Evolutionary conservation across 2,888 invertebrate genomes (phyloP).

Genomic region (Piscicola geometra): DNA sequence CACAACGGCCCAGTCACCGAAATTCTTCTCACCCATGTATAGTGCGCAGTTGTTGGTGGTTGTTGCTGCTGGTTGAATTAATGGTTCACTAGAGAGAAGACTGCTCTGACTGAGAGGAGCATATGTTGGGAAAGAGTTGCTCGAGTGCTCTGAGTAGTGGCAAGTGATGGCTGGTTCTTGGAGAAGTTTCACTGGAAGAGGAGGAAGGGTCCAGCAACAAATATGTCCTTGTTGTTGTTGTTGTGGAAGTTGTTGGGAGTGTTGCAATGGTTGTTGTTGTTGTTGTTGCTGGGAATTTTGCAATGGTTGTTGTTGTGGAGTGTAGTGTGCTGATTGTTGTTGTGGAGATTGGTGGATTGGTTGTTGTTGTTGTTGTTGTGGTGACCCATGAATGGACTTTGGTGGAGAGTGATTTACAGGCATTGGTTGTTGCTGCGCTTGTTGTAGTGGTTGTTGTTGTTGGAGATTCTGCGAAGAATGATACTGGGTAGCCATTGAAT

Average conservation of each 20-base stretch:
- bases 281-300: not conserved
- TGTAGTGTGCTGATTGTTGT: not conserved
- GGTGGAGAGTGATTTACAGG: too few species aligned
- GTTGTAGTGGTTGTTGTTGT: too few species aligned
- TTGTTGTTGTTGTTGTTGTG: not conserved
- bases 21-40: not conserved
- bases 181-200: not conserved
- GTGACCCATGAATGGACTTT: too few species aligned
- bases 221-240: not conserved
- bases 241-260: not conserved
- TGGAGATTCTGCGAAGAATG: too few species aligned
- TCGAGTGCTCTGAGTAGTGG: too few species aligned
- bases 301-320: slow-evolving; percentile 8
- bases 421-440: too few species aligned
- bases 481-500: too few species aligned
- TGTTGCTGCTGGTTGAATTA: too few species aligned
- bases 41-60: too few species aligned
- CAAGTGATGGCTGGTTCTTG: not conserved
- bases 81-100: too few species aligned
- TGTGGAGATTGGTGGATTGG: not conserved
- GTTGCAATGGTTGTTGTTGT: not conserved
- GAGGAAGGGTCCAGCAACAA: not conserved
- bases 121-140: too few species aligned
- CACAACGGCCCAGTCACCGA: not conserved
- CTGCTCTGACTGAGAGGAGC: too few species aligned